phyloP scores from a whole-genome alignment of 2,797 vertebrate species.

The Saxicola maurus region DNA sequence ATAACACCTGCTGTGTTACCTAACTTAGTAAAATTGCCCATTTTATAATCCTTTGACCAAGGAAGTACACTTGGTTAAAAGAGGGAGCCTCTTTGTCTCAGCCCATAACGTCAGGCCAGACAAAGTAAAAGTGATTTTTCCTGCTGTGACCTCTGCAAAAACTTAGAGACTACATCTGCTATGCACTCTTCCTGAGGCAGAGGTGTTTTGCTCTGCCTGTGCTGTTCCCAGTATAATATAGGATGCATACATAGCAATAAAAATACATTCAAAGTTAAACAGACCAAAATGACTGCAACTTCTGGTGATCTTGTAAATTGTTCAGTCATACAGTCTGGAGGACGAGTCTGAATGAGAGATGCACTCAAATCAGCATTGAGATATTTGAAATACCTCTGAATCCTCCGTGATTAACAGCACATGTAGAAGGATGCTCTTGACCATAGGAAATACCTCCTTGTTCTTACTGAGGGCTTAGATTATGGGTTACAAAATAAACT shows the following conservation, averaged over 20 bases:
- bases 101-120: neutral
- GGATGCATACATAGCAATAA: neutral
- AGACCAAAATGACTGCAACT: neutral
- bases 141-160: neutral
- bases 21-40: slow-evolving; percentile 31
- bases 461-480: neutral
- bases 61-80: neutral
- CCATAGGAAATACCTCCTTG: neutral
- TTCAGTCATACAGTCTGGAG: neutral
- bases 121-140: neutral
- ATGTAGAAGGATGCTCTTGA: neutral
- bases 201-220: neutral
- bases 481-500: neutral
- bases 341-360: neutral
- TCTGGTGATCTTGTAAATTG: neutral
- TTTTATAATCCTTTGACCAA: slow-evolving; percentile 15
- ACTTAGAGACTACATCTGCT: neutral
- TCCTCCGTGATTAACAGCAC: neutral
- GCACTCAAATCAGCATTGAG: neutral
- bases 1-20: slow-evolving; percentile 42
- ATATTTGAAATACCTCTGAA: neutral
- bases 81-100: neutral
- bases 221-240: neutral
- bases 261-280: neutral
- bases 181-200: neutral